Conservation (phyloP, 1,140 invertebrate genomes). For the Dolichoris vasculosae region DNA sequence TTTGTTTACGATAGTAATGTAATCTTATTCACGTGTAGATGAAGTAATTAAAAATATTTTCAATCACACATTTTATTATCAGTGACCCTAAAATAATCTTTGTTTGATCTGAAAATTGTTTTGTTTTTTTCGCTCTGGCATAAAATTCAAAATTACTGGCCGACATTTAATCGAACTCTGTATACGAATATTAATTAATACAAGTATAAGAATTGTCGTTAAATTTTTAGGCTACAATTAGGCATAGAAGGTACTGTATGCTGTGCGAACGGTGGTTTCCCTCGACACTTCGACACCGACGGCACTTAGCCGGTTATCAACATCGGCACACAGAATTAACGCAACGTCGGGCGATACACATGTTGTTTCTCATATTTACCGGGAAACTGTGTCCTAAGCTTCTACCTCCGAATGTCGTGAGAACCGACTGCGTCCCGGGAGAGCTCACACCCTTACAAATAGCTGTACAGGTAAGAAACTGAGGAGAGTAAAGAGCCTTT, state of each 20-base stretch:
- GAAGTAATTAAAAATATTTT: no score
- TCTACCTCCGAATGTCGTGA: slow-evolving; percentile 64
- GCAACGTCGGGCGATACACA: slow-evolving; percentile 72
- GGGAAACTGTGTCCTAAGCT: slow-evolving; percentile 71
- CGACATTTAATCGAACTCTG: neutral
- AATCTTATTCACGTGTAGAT: no score
- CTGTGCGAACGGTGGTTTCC: slow-evolving; percentile 73
- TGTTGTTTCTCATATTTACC: slow-evolving; percentile 72
- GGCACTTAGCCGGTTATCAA: slow-evolving; percentile 71
- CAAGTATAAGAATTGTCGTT: neutral
- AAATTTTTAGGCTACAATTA: slow-evolving; percentile 68
- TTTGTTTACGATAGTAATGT: no score
- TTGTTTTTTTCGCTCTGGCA: no score
- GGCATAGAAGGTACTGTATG: slow-evolving; percentile 69
- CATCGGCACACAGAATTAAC: slow-evolving; percentile 71
- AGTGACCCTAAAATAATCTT: no score
- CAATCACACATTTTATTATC: no score
- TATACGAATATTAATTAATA: neutral
- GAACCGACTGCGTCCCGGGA: slow-evolving; percentile 67
- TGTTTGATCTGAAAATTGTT: no score
- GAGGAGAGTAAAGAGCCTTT: neutral
- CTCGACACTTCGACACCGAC: slow-evolving; percentile 65
- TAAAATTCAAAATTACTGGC: neutral
- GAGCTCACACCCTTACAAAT: slow-evolving; percentile 73
- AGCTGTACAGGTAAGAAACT: slow-evolving; percentile 68